A percentile compares a stretch with the other conserved stretches of the same genome.
These are phyloP conservation scores for Syrrhaptes paradoxus DNA, from an alignment of 2,113 vertebrate genomes.

Conservation along the genomic window DNA sequence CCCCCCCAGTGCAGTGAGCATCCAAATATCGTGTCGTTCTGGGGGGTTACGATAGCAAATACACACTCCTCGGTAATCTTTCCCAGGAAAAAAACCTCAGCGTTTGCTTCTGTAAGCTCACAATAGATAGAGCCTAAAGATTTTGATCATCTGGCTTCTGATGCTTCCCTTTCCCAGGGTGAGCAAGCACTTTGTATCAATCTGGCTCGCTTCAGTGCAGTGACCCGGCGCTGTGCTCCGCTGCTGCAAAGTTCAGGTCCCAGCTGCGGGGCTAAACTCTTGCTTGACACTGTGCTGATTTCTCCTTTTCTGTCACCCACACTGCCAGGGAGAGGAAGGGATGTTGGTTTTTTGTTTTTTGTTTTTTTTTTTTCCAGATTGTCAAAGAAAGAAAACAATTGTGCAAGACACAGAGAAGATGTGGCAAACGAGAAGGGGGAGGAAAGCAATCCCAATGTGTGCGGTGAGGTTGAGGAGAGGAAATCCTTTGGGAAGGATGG, in stretches of 20 bases:
- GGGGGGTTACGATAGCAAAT: neutral
- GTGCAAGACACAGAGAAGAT: fast-evolving
- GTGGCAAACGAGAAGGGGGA: neutral
- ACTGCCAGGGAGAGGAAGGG: neutral
- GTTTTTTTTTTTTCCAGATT: neutral
- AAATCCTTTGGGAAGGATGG: neutral
- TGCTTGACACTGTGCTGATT: slow-evolving; percentile 29
- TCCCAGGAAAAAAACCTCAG: neutral
- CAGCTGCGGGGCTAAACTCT: slow-evolving; percentile 45
- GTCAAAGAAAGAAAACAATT: neutral
- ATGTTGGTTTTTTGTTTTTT: neutral
- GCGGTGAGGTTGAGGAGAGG: neutral
- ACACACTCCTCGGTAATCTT: fast-evolving
- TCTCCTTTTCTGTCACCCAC: neutral
- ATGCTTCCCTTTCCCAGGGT: neutral
- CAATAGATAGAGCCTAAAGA: neutral
- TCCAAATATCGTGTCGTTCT: neutral
- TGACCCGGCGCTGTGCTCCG: neutral
- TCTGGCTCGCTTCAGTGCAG: slow-evolving; percentile 40
- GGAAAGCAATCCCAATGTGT: fast-evolving
- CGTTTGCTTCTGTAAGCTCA: neutral
- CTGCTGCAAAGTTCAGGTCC: slow-evolving; percentile 15
- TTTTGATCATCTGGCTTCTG: neutral
- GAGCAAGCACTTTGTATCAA: slow-evolving; percentile 13
- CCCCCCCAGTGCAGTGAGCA: neutral